Evolutionary conservation across 2,797 vertebrate genomes (phyloP).

Genomic region (Tamandua tetradactyla): DNA sequence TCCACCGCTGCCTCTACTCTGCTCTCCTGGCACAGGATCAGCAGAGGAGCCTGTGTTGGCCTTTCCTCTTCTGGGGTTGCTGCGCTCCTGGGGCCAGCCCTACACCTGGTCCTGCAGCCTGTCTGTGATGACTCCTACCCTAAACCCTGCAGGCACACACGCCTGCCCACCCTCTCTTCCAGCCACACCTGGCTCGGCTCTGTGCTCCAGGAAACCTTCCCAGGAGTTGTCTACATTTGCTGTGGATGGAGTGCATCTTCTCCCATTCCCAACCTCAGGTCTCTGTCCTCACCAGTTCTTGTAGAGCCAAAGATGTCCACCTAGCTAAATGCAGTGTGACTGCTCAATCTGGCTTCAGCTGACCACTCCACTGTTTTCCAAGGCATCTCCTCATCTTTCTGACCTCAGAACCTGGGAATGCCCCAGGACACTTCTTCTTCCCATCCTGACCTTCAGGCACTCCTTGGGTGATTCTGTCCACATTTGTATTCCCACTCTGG

Average conservation of each 20-base stretch:
- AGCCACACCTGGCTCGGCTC: not conserved
- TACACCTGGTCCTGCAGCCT: too few relatives aligned
- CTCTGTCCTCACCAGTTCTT: not conserved
- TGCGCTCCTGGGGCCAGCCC: not conserved
- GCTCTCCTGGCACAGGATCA: not conserved
- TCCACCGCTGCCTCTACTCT: not conserved
- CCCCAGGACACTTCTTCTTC: not conserved
- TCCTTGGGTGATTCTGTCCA: not conserved
- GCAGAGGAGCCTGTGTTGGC: accelerated
- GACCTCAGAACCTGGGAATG: not conserved
- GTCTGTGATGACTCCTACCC: not conserved
- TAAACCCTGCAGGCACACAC: not conserved
- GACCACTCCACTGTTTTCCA: not conserved
- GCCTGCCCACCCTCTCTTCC: too few relatives aligned
- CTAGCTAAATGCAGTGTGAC: not conserved
- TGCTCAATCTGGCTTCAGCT: not conserved
- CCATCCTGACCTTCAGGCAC: too few relatives aligned
- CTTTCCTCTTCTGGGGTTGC: too few relatives aligned
- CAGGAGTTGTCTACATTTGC: accelerated
- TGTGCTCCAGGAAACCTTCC: not conserved
- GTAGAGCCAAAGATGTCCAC: not conserved
- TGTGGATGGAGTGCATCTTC: not conserved
- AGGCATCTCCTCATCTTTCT: not conserved
- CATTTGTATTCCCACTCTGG: accelerated
- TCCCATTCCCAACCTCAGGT: not conserved